phyloP scores from a whole-genome alignment of 2,113 vertebrate genomes.

The Lutjanus erythropterus region DNA sequence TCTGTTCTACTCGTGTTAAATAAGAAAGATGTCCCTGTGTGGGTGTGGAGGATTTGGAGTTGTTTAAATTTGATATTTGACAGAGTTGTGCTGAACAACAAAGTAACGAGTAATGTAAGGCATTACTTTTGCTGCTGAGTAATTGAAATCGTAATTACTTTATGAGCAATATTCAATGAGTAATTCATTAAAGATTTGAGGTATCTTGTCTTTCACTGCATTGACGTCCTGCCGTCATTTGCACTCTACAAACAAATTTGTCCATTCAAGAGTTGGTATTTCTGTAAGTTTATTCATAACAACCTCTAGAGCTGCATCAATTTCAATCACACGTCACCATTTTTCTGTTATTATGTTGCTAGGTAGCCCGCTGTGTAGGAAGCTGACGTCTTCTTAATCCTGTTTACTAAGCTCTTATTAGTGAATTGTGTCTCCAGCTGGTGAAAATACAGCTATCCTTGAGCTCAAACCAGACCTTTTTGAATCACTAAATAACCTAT shows the following conservation, averaged over 20 bases:
- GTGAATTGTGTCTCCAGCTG: not conserved
- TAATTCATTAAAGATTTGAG: slow-evolving; percentile 16
- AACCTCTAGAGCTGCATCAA: not conserved
- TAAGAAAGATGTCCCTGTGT: not conserved
- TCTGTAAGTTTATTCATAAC: not conserved
- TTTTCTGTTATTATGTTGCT: not conserved
- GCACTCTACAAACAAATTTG: not conserved
- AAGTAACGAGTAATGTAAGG: not conserved
- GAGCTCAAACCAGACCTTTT: not conserved
- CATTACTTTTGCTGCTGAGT: not conserved
- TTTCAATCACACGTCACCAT: not conserved
- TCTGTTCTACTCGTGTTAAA: not conserved
- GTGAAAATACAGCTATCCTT: not conserved
- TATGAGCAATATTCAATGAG: not conserved
- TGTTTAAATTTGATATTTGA: not conserved
- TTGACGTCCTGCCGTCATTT: not conserved
- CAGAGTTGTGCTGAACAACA: not conserved
- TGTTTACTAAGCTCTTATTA: not conserved
- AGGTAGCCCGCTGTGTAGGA: not conserved
- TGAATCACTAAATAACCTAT: slow-evolving; percentile 8
- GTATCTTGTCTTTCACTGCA: not conserved
- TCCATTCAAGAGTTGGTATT: not conserved
- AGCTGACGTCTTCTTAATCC: not conserved
- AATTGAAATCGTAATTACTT: slow-evolving; percentile 10
- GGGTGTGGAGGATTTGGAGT: not conserved